Evolutionary conservation across 2,113 vertebrate genomes (phyloP).

Genomic region (Neodontobutis hainanensis): DNA sequence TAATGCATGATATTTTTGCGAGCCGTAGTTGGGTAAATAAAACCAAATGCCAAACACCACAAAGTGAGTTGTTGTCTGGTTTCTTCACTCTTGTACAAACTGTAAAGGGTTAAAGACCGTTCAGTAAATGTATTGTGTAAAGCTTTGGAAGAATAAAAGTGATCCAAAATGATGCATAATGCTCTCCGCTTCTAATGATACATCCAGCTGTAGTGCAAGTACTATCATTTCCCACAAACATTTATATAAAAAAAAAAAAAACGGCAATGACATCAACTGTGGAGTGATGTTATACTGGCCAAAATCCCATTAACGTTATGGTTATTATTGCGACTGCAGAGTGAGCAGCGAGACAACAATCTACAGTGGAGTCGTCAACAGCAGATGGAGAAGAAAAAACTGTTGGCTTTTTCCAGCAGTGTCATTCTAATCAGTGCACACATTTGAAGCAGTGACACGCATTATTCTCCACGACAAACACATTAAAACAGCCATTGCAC

Average conservation of each 20-base stretch:
- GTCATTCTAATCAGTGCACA: conserved; percentile 11
- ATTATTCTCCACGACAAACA: conserved; percentile 10
- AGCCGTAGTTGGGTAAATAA: conserved; percentile 6
- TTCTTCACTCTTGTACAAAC: conserved; percentile 15
- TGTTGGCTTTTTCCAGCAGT: conserved; percentile 17
- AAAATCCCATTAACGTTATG: conserved; percentile 61
- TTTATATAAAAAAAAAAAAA: conserved; percentile 30
- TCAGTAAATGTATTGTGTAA: too few species aligned
- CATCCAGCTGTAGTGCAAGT: conserved; percentile 31
- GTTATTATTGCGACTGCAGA: conserved; percentile 51
- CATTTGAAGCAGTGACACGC: conserved; percentile 18
- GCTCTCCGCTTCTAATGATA: conserved; percentile 28
- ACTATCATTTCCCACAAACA: conserved; percentile 25
- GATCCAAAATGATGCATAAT: conserved; percentile 13
- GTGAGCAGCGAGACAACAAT: conserved; percentile 34
- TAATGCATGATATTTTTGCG: conserved; percentile 45
- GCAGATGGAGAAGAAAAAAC: conserved; percentile 24
- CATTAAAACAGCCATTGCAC: background rate
- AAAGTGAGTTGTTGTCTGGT: conserved; percentile 4
- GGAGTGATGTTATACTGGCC: conserved; percentile 51
- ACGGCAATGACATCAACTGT: conserved; percentile 57
- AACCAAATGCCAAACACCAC: conserved; percentile 8
- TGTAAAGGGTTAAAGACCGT: background rate
- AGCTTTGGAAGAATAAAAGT: conserved; percentile 13
- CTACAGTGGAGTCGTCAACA: conserved; percentile 21